A percentile compares a stretch with the other conserved stretches of the same genome.
phyloP scores from a whole-genome alignment of 2,113 vertebrate genomes.

The Sylvietta virens region DNA sequence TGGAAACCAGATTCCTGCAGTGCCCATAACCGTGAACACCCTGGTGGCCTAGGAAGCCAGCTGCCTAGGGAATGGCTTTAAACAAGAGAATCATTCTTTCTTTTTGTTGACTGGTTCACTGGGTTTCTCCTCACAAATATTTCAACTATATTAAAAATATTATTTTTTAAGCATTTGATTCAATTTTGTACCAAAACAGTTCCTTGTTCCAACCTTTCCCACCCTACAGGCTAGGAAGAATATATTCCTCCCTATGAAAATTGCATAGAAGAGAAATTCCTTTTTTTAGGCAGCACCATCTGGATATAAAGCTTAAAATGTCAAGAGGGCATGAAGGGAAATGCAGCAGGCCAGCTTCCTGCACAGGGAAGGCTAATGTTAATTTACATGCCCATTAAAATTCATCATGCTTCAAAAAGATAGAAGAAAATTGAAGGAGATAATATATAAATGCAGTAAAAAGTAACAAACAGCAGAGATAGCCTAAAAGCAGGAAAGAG shows the following conservation, averaged over 20 bases:
- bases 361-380: background rate
- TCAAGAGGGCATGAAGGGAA: background rate
- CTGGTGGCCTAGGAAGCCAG: background rate
- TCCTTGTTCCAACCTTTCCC: background rate
- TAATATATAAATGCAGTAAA: background rate
- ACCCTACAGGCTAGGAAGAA: background rate
- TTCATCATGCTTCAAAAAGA: conserved; percentile 28
- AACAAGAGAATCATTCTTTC: background rate
- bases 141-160: background rate
- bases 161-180: background rate
- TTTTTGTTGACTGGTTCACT: background rate
- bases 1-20: background rate
- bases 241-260: background rate
- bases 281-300: conserved; percentile 12
- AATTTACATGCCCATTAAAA: conserved; percentile 49
- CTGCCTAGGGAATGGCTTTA: background rate
- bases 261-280: background rate
- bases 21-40: background rate
- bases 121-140: background rate
- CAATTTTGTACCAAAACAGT: background rate
- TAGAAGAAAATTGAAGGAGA: conserved; percentile 13
- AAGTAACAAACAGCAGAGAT: background rate
- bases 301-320: conserved; percentile 37
- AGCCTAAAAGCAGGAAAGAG: background rate
- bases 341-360: conserved; percentile 1